Evolutionary conservation across 2,113 vertebrate species (phyloP), one percentile per base, ranked within the genome.

Genomic region (Hydrochoerus hydrochaeris): DNA sequence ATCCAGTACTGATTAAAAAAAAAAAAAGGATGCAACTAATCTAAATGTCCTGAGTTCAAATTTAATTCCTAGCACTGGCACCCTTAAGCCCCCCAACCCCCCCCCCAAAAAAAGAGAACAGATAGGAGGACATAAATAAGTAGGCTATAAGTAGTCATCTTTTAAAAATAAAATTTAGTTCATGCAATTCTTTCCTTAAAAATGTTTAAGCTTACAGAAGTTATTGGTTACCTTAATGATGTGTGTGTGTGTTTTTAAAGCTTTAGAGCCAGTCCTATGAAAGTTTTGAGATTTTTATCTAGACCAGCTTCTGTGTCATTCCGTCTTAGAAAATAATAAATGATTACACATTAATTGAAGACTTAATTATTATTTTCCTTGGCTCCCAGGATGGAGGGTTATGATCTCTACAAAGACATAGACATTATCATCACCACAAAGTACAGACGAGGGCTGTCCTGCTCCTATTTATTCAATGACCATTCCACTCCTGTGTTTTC

Each of bases 331-430:
- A 96, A 96, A 95, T 75, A 88, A 73, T 92, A 65, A 96, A 87
- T 93, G 80, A 88, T 67, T 84, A 92, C 85, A 82, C 24, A 80
- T 82, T 85, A 85, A 92, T 14, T 83, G 28, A 94, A 91, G 67
- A 84, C 35, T 57, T 88, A 93, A 95, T 86, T 85, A 65, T 87
- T 90, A 60, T 95, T 96, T 97, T 88, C 69, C 81, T 83, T 96
- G 46, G 26, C 41, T 84, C 35, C 73, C 44, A 73, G 38, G 32
- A 41, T 65, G 62, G 28, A 41, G 24, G 22, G 54, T 69, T 81
- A 58, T 13, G 30, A 85, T 46, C 14, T 82, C n/a, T 35, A 92
- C 17, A 58, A 84, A 91, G 65, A 96, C 54, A 52, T 1, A 83
- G 38, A 46, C 26, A 84, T 87, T 46, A 96, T 54, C 24, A 85